Evolutionary conservation across 2,113 vertebrate species (phyloP), one percentile per base, ranked within the genome.

Genomic region (Parotia lawesii): DNA sequence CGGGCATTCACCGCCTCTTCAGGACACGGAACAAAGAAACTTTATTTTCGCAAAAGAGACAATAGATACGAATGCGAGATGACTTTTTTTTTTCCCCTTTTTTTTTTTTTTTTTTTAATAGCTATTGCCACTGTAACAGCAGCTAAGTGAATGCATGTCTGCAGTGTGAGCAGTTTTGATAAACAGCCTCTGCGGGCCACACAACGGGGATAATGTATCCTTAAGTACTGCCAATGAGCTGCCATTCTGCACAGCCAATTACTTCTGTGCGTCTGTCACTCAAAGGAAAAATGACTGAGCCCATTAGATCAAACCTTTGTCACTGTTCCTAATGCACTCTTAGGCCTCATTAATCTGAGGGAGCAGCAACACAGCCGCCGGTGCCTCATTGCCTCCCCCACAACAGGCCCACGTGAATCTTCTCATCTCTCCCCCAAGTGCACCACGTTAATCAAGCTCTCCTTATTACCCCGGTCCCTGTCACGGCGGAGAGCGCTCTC

Each of bases 181-280:
- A 98, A 98, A 98, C 98, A 98, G 98, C 98, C 98, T 98, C 98
- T 97, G 97, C 95, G 98, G 98, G 98, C 98, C 98, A 98, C 98
- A 98, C 98, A 98, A 98, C 98, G 96, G 98, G 98, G 98, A 98
- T 98, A 98, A 98, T 98, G 98, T 98, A 97, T 98, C 98, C 98
- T 98, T 98, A 98, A 98, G 98, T 98, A 98, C 98, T 98, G 97
- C 98, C 98, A 98, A 98, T 98, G 98, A 98, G 98, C 98, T 98
- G 97, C 98, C 98, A 98, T 98, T 98, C 98, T 98, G 97, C 98
- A 98, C 98, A 98, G 98, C 98, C 98, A 98, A 98, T 98, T 98
- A 98, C 98, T 98, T 97, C 97, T 97, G 97, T 97, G 97, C 97
- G 98, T 98, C 98, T 98, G 98, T 98, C 98, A 98, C 98, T 98